Evolutionary conservation across 2,113 vertebrate genomes (phyloP).

Genomic region (Mesocricetus auratus): DNA sequence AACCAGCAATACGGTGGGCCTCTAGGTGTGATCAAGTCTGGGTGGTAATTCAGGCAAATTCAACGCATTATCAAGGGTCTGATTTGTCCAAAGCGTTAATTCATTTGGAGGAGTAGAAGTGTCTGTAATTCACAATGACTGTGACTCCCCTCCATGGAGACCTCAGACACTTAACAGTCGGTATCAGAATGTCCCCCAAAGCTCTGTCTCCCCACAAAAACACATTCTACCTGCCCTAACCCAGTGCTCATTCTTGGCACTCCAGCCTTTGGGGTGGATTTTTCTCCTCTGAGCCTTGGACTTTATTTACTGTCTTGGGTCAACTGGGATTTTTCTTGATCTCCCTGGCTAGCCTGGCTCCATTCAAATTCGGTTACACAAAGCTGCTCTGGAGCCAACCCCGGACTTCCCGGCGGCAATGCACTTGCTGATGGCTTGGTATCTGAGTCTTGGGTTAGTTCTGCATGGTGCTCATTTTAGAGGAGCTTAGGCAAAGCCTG

Average conservation of each 20-base stretch:
- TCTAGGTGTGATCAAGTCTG: background rate
- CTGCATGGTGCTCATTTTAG: background rate
- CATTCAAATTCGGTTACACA: background rate
- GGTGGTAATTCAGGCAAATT: background rate
- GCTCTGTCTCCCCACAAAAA: background rate
- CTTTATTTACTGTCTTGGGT: background rate
- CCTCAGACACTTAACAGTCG: background rate
- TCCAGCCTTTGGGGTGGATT: background rate
- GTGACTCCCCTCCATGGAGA: background rate
- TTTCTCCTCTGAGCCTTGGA: background rate
- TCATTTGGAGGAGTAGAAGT: background rate
- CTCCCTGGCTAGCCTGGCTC: background rate
- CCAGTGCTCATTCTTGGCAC: background rate
- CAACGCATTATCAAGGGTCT: background rate
- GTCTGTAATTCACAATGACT: background rate
- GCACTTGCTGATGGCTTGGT: background rate
- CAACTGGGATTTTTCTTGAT: background rate
- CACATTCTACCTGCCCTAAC: background rate
- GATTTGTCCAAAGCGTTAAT: background rate
- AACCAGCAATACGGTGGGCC: background rate
- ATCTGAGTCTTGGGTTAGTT: background rate
- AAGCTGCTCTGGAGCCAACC: background rate
- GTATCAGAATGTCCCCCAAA: background rate
- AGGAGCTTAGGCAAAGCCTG: background rate
- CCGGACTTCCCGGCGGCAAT: background rate